Evolutionary conservation across 2,113 vertebrate species (phyloP).

Genomic region (Emydura subglobosa): DNA sequence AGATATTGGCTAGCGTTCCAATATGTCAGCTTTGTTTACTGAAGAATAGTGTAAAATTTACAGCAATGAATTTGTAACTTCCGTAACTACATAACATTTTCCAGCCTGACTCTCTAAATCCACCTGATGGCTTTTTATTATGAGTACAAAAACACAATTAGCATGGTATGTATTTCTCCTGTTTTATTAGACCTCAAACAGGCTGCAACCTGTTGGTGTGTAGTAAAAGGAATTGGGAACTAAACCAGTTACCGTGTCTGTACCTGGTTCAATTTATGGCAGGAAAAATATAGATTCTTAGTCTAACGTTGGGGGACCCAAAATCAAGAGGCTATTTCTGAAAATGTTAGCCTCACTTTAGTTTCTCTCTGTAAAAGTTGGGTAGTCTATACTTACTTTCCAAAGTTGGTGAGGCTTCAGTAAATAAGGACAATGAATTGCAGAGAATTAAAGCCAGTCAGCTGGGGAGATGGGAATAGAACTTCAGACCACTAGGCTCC

Average conservation of each 20-base stretch:
- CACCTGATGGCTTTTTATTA: background rate
- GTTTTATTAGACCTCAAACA: background rate
- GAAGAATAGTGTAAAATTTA: background rate
- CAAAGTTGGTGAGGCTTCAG: background rate
- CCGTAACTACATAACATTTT: background rate
- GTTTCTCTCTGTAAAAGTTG: background rate
- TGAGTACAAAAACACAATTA: background rate
- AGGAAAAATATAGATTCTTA: background rate
- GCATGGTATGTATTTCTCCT: background rate
- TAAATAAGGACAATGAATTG: background rate
- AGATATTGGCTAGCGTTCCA: background rate
- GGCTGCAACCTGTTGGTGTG: background rate
- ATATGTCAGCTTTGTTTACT: background rate
- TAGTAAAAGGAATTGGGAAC: background rate
- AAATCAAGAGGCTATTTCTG: background rate
- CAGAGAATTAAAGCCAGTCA: background rate
- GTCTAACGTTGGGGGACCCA: background rate
- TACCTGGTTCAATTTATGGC: background rate
- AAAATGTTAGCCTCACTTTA: background rate
- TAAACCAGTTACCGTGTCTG: background rate
- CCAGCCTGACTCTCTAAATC: background rate
- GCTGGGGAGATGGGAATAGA: background rate
- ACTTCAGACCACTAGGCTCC: background rate
- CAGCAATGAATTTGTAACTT: background rate
- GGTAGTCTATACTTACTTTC: background rate